Conservation (phyloP, 2,797 vertebrate genomes). For the Aselliscus stoliczkanus region DNA sequence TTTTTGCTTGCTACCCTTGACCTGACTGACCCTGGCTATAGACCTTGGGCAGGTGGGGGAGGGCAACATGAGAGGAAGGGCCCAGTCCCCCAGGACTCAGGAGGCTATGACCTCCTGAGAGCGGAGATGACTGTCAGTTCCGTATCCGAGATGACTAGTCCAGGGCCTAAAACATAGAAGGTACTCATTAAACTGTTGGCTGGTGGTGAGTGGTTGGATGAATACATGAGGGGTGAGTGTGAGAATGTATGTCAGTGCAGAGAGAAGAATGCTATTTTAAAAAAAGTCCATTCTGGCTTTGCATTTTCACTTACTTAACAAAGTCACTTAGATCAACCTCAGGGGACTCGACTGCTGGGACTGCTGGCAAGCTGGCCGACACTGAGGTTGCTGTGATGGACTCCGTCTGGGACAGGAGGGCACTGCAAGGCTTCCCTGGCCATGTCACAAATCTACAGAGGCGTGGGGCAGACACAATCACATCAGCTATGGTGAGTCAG, state of each 20-base stretch:
- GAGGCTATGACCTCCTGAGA: not conserved
- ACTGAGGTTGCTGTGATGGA: not conserved
- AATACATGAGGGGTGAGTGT: not conserved
- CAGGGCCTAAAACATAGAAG: not conserved
- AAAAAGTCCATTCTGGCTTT: not conserved
- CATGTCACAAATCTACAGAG: slow-evolving; percentile 43
- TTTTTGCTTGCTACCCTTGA: not conserved
- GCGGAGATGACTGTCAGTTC: not conserved
- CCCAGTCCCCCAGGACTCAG: not conserved
- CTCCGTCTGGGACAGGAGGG: not conserved
- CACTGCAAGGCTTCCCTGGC: not conserved
- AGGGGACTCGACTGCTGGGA: not conserved
- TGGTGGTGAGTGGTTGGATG: not conserved
- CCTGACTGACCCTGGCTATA: not conserved
- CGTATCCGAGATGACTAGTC: not conserved
- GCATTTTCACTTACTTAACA: slow-evolving; percentile 52
- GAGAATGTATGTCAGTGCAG: not conserved
- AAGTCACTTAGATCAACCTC: slow-evolving; percentile 18
- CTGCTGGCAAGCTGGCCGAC: not conserved
- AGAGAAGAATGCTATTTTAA: not conserved
- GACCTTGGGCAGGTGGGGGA: not conserved
- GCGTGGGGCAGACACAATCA: not conserved
- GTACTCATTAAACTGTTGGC: not conserved
- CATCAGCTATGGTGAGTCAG: not conserved
- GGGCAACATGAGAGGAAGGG: not conserved